A percentile compares a stretch with the other conserved stretches of the same genome.
Conservation (phyloP, 2,888 invertebrate genomes). For the Galerucella calmariensis region DNA sequence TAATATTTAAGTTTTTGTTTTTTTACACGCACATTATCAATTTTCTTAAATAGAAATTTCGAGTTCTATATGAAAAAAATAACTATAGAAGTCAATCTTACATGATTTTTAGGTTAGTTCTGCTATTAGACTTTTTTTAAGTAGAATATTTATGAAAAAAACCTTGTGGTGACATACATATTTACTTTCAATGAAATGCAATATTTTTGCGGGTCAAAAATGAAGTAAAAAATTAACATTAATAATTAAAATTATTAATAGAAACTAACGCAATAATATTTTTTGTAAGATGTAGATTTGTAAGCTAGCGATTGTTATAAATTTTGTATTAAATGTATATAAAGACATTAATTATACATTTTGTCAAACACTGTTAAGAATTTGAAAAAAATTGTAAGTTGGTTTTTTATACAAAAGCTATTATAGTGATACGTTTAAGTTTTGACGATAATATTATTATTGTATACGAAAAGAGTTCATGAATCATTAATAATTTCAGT, state of each 20-base stretch:
- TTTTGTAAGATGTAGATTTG: conserved; percentile 50
- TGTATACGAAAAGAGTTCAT: background rate
- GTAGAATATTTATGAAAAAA: too few species aligned
- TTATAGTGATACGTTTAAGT: background rate
- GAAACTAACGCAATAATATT: conserved; percentile 50
- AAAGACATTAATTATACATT: conserved; percentile 25
- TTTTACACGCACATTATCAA: too few species aligned
- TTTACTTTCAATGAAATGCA: conserved; percentile 20
- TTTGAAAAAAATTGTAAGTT: conserved; percentile 1
- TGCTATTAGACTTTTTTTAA: too few species aligned
- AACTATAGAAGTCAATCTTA: too few species aligned
- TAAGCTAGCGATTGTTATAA: conserved; percentile 46
- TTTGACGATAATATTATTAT: background rate
- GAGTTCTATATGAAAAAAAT: too few species aligned
- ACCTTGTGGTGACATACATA: conserved; percentile 33
- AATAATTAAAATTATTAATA: conserved; percentile 44
- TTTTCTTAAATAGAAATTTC: too few species aligned
- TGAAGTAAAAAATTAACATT: conserved; percentile 40
- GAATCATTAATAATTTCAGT: background rate
- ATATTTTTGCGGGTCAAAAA: conserved; percentile 57
- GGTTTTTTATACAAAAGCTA: conserved; percentile 16
- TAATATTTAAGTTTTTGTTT: too few species aligned
- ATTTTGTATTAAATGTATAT: conserved; percentile 48
- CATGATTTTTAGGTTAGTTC: too few species aligned
- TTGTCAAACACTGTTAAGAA: background rate